Base-by-base conservation (phyloP, 2,888 invertebrate genomes). In the Coelinius sp. region DNA sequence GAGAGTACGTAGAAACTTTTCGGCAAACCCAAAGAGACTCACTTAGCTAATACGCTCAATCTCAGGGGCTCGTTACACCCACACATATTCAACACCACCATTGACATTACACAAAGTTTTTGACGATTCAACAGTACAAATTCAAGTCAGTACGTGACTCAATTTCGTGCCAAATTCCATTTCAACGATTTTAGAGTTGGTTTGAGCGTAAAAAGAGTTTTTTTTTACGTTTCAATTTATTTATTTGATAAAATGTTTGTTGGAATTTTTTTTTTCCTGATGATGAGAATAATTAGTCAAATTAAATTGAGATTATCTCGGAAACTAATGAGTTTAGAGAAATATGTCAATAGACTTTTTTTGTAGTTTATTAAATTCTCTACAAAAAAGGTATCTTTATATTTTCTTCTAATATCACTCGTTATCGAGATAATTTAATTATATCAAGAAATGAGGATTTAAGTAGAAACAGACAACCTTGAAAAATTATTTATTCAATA, bases 101-200 rank as follows among this genome's bases (percentile, higher is more conserved):
- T 14, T 59, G 59, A 59, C 59, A 59, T 17, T n/a, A 31, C 14
- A 31, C 31, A n/a, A 59, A 31, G 17, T 59, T 59, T 49, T 59
- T 59, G 59, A 59, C 22, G 59, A 59, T 59, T 59, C 35, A 59
- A 59, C 35, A 17, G 20, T 31, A 59, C 59, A 31, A 53, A 27
- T 59, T 20, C 17, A 12, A 35, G 53, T 8, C 12, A 56, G 56
- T 25, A 31, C 59, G 17, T 56, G 27, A n/a, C 17, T 12, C 5
- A 31, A 49, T 24, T 66, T 52, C 49, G 35, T 66, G 66, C 66
- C 49, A 66, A 66, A 46, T 66, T 52, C 66, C 66, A 66, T 52
- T 66, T 52, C 49, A 35, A 35, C 66, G 31, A 66, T 27, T 66
- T 52, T 25, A 49, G 63, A 20, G 66, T 52, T 35, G 59, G 31